Conservation (phyloP, 1,140 invertebrate genomes). For the Copidosoma floridanum region DNA sequence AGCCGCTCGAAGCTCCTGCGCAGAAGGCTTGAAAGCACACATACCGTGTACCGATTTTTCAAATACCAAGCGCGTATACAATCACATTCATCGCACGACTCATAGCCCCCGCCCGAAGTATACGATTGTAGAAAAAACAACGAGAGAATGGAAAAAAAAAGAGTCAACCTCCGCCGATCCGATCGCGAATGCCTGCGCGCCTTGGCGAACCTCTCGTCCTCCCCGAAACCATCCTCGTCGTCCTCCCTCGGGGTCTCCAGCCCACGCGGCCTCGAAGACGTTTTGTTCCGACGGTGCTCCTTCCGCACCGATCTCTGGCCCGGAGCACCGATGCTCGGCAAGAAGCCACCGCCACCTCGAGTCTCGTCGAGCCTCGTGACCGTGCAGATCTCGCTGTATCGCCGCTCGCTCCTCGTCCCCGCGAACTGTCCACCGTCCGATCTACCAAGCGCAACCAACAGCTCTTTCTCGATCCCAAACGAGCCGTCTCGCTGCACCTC, state of each 20-base stretch:
- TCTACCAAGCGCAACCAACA: background rate
- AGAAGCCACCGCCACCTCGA: background rate
- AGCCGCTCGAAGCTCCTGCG: slow-evolving; percentile 40
- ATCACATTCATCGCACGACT: background rate
- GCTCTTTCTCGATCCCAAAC: background rate
- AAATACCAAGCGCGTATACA: background rate
- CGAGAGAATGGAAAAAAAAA: background rate
- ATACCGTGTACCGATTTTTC: no score
- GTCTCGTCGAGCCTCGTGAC: slow-evolving; percentile 26
- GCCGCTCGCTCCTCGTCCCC: background rate
- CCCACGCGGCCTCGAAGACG: no score
- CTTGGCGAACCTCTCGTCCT: background rate
- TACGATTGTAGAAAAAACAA: background rate
- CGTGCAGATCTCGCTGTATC: slow-evolving; percentile 18
- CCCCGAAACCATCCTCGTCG: no score
- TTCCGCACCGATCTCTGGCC: no score
- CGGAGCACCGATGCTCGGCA: slow-evolving; percentile 3
- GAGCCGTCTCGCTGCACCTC: background rate
- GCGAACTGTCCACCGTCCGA: background rate
- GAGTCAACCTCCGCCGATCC: background rate
- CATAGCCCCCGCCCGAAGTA: background rate
- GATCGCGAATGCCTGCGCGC: background rate
- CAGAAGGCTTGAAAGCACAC: slow-evolving; percentile 18
- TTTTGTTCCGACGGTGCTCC: background rate
- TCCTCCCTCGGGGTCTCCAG: background rate